Base-by-base conservation (phyloP, 2,888 invertebrate species). In the Uloborus plumipes region DNA sequence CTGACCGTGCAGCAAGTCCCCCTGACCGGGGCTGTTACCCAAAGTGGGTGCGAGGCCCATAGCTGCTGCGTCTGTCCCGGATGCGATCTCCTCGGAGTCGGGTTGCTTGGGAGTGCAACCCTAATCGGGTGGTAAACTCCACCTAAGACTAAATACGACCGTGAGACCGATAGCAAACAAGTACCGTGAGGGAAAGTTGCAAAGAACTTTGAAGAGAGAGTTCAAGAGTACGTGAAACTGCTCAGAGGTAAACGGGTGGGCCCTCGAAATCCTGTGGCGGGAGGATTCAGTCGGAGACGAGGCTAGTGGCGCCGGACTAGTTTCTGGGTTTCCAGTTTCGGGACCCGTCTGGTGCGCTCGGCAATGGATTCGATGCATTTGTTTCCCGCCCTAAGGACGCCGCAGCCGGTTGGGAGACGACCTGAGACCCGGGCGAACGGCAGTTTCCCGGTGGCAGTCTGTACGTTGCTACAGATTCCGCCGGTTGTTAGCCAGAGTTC, bases 141-240 rank as follows among this genome's bases (percentile, higher is more conserved):
- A 88, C 88, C 89, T 88, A 91, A 91, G 89, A 89, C 90, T 90
- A 92, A 92, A 92, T 92, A 92, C 90, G 86, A 89, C 89, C 90
- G 90, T 90, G 91, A 92, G 91, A 91, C 91, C 92, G 91, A 92
- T 92, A 92, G 92, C 91, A 90, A 90, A 90, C 89, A 92, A 92
- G 91, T 92, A 91, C 91, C 91, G 92, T 91, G 92, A 92, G 91
- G 92, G 92, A 93, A 92, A 93, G 92, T 89, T 92, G 92, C 91
- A 92, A 92, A 92, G 92, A 90, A 92, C 92, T 92, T 91, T 92
- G 91, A 92, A 92, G 91, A 92, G 90, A 90, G 90, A 90, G 90
- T 91, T 91, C 90, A 92, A 91, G 90, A 91, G 92, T 89, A 88
- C 89, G 89, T 90, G 89, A 91, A 91, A 91, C 90, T 90, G 89